Percentiles rank a stretch among this genome's conserved stretches.
Conservation (phyloP, 1,140 invertebrate species). For the Lamellibrachia luymesi region DNA sequence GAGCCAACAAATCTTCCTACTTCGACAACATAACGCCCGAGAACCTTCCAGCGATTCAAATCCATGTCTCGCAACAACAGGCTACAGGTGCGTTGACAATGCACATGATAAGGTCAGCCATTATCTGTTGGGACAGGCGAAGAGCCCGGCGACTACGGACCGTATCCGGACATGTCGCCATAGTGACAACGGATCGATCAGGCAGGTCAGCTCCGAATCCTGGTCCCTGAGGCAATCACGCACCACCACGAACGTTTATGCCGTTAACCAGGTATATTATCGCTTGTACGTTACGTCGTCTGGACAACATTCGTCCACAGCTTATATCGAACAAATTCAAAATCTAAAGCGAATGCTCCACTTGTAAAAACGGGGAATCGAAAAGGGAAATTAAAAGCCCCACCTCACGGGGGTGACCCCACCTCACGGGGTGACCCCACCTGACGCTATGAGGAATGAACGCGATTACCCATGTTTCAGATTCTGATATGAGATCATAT, state of each 20-base stretch:
- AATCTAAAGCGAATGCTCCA: no score
- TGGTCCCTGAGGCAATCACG: neutral
- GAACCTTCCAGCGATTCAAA: neutral
- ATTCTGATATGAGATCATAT: neutral
- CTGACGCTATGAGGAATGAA: no score
- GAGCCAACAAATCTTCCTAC: no score
- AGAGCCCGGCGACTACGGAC: neutral
- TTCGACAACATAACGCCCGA: neutral
- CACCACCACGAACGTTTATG: neutral
- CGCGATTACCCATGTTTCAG: no score
- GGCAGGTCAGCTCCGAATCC: neutral
- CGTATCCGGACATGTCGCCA: neutral
- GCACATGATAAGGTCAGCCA: neutral
- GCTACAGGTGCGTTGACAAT: neutral
- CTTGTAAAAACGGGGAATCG: no score
- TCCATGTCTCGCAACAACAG: neutral
- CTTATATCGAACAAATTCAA: neutral
- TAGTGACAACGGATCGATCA: neutral
- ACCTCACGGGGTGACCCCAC: no score
- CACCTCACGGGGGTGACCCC: no score
- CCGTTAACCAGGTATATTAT: neutral
- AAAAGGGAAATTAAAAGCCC: neutral
- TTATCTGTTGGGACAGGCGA: neutral
- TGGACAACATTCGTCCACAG: neutral
- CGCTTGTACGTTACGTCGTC: neutral